Conservation (phyloP, 2,888 invertebrate genomes). For the Chymomyza fuscimana region DNA sequence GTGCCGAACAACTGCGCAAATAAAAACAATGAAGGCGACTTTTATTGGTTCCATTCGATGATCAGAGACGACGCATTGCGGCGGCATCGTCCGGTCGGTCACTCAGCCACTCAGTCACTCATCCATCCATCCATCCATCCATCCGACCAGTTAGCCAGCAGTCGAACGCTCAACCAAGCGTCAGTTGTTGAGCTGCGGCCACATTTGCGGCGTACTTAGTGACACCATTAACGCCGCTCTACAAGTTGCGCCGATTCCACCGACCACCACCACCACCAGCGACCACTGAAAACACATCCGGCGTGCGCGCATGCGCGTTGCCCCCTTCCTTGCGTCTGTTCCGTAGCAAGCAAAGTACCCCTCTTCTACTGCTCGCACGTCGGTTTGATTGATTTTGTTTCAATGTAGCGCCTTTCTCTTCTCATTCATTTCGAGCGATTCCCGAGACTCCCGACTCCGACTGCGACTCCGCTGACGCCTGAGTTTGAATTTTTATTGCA, state of each 20-base stretch:
- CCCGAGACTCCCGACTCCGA: not conserved
- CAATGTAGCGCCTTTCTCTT: conserved; percentile 64
- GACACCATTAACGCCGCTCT: conserved; percentile 71
- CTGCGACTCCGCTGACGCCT: too few species aligned
- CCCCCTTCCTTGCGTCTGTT: conserved; percentile 21
- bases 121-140: not conserved
- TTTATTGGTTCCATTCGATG: conserved; percentile 79
- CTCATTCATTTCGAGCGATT: conserved; percentile 3
- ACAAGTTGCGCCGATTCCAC: conserved; percentile 23
- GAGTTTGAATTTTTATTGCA: conserved; percentile 71
- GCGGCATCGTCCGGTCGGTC: conserved; percentile 32
- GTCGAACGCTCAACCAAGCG: conserved; percentile 35
- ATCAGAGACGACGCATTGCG: conserved; percentile 54
- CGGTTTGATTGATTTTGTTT: conserved; percentile 76
- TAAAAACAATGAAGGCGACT: conserved; percentile 70
- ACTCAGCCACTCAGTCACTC: not conserved
- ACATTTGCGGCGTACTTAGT: conserved; percentile 68
- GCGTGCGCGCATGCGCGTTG: conserved; percentile 46
- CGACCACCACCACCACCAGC: conserved; percentile 31
- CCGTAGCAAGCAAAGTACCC: not conserved
- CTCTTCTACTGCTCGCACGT: conserved; percentile 9
- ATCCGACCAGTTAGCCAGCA: conserved; percentile 20
- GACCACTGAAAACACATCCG: conserved; percentile 63
- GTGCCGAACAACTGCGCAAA: conserved; percentile 49
- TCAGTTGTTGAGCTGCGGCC: conserved; percentile 21